These are phyloP conservation scores for Drosophila kohkoa DNA, from an alignment of 1,140 invertebrate genomes.

Conservation along the genomic window DNA sequence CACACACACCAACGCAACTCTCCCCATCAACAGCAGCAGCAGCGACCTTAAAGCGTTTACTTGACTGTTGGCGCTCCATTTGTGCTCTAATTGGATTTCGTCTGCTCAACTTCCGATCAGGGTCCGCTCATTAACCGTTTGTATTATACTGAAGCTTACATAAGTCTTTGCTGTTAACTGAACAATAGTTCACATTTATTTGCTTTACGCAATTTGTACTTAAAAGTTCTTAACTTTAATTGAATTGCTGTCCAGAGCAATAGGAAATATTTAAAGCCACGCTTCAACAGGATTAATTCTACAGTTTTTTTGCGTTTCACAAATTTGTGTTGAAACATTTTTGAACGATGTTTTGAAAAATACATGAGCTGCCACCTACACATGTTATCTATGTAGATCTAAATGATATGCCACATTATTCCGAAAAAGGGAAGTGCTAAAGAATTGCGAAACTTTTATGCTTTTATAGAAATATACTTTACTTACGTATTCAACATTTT, in stretches of 20 bases:
- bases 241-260: neutral
- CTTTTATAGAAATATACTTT: no score
- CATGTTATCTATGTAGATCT: neutral
- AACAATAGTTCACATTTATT: constrained; percentile 7
- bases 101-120: constrained; percentile 61
- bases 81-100: constrained; percentile 73
- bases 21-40: constrained; percentile 8
- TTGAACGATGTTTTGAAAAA: neutral
- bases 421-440: neutral
- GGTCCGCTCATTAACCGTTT: constrained; percentile 15
- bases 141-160: constrained; percentile 15
- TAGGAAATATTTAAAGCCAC: constrained; percentile 8
- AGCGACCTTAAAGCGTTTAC: constrained; percentile 60
- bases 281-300: constrained; percentile 8
- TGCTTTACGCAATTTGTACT: constrained; percentile 10
- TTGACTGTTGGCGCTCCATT: constrained; percentile 50
- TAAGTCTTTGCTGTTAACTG: constrained; percentile 7
- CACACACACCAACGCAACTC: constrained; percentile 9
- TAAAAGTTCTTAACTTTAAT: neutral
- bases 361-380: neutral
- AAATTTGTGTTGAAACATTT: neutral
- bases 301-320: neutral
- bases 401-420: neutral
- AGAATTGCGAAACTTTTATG: neutral
- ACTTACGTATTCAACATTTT: no score